These are phyloP conservation scores for Seira ritae DNA, from an alignment of 2,888 invertebrate species.

Conservation along the genomic window DNA sequence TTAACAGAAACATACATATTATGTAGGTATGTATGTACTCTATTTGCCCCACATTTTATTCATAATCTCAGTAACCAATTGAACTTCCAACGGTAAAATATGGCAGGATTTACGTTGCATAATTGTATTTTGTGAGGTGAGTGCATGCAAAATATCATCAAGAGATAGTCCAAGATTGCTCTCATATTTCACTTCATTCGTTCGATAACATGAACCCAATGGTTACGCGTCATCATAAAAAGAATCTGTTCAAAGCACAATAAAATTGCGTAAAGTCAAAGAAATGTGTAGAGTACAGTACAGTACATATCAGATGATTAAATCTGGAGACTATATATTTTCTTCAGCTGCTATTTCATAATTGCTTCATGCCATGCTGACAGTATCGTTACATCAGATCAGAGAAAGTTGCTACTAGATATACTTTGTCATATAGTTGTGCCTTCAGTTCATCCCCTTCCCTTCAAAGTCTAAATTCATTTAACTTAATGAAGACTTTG, in stretches of 20 bases:
- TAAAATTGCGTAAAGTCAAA: too few species aligned
- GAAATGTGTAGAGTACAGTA: slow-evolving; percentile 12
- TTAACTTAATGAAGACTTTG: background rate
- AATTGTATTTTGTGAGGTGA: too few species aligned
- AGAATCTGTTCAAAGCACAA: too few species aligned
- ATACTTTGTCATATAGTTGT: background rate
- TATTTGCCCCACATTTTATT: too few species aligned
- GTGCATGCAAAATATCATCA: too few species aligned
- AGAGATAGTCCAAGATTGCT: background rate
- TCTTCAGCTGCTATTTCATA: slow-evolving; percentile 37
- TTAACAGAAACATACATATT: too few species aligned
- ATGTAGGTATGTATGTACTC: too few species aligned
- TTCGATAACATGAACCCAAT: background rate
- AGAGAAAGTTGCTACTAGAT: slow-evolving; percentile 49
- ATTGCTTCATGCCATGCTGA: slow-evolving; percentile 55
- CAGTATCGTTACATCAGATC: slow-evolving; percentile 62
- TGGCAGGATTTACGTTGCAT: too few species aligned
- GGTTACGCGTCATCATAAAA: too few species aligned
- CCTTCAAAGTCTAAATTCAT: background rate
- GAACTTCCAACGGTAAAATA: too few species aligned
- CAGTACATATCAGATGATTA: slow-evolving; percentile 61
- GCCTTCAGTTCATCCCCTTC: background rate
- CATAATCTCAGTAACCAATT: too few species aligned
- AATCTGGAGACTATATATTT: slow-evolving; percentile 61
- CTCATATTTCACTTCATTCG: background rate